These are phyloP conservation scores for Galemys pyrenaicus DNA, from an alignment of 2,113 vertebrate species.

Conservation along the genomic window DNA sequence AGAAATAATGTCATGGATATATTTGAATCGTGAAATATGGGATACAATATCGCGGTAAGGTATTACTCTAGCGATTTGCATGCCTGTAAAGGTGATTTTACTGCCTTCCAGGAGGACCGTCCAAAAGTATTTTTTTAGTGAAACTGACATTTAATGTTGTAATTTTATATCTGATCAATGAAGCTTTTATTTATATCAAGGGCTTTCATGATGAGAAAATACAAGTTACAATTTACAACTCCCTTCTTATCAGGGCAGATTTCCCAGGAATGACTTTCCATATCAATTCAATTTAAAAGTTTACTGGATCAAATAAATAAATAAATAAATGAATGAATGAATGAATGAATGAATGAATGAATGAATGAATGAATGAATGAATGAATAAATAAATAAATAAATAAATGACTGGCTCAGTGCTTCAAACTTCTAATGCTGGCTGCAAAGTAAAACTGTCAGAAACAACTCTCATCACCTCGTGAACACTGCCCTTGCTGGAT, in stretches of 20 bases:
- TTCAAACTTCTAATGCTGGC: neutral
- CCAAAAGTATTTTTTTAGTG: constrained; percentile 52
- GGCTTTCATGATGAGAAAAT: constrained; percentile 74
- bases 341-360: too few species aligned
- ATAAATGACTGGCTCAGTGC: neutral
- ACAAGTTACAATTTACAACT: constrained; percentile 73
- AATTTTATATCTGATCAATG: constrained; percentile 79
- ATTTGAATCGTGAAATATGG: constrained; percentile 61
- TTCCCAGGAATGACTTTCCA: constrained; percentile 46
- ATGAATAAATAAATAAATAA: constrained; percentile 46
- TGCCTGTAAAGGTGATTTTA: constrained; percentile 50
- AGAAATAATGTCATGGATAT: constrained; percentile 67
- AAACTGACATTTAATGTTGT: constrained; percentile 74
- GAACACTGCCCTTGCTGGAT: neutral
- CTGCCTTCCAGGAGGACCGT: constrained; percentile 44
- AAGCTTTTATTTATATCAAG: constrained; percentile 75
- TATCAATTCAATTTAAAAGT: constrained; percentile 61
- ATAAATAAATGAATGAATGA: too few species aligned
- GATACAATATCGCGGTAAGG: constrained; percentile 44
- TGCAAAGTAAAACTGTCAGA: neutral
- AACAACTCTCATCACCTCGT: neutral
- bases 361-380: too few species aligned
- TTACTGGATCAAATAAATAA: constrained; percentile 28
- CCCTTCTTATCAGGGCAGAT: constrained; percentile 32
- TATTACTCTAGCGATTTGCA: constrained; percentile 68